Base-by-base conservation (phyloP, 2,113 vertebrate species). In the Lophochroa leadbeateri region DNA sequence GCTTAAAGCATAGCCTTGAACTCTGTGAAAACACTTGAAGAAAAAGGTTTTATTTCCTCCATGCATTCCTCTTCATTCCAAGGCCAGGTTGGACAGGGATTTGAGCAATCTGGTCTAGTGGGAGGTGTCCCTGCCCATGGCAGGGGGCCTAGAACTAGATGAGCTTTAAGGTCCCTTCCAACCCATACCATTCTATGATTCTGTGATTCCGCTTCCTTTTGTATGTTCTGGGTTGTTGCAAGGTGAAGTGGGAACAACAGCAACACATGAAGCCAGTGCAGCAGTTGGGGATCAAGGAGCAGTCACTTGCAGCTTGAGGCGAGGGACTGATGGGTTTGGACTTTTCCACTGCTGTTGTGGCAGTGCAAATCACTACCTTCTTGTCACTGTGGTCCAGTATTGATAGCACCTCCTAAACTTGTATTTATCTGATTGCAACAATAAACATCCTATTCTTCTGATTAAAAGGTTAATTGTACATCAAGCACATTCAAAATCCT, bases 1-100 rank as follows among this genome's bases (percentile, higher is more conserved):
- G 21, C 57, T 65, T 41, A 76, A 79, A 76, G 41, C 39, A 78
- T 5, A 75, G 70, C 25, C 20, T 23, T 58, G 41, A 74, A 70
- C 28, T 16, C 16, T 13, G 10, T 46, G 58, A 55, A 82, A 65
- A 60, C 5, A 12, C 31, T 39, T 0, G 0, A 39, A 44, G 17
- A 13, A 91, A 90, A 49, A 35, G 9, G 1, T 0, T 2, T n/a
- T 61, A 18, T 69, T 88, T 58, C 5, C 10, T 61, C 37, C 46
- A 43, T 0, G 1, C 7, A 9, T 3, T 70, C 31, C 5, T 79
- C 18, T 44, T 63, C 52, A 31, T 55, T 55, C 17, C 29, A 55
- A 55, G 52, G 29, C 28, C 50, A 52, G 25, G 50, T 28, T 52
- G 50, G 25, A 52, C 9, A 9, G 50, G 25, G 8, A 15, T 52